Evolutionary conservation across 2,113 vertebrate species (phyloP), one percentile per base, ranked within the genome.

Genomic region (Eublepharis macularius): DNA sequence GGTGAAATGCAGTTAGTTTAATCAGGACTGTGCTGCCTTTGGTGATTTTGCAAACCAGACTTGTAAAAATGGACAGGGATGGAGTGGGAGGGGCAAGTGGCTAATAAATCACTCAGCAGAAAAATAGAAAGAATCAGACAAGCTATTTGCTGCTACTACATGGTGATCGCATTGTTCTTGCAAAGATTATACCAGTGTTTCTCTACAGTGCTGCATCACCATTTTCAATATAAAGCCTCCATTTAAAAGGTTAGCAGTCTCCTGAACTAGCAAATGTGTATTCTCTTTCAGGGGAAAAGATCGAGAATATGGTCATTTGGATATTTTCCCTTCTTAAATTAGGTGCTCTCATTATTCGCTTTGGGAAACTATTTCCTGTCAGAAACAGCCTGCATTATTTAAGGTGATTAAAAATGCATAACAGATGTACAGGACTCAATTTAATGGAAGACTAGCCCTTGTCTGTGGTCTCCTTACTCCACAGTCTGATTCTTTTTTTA

Each of bases 391-490:
- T 92, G 83, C 77, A 76, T 63, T 10, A 11, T 91, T 93, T 91
- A 93, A 89, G 88, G 54, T 6, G 86, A 93, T 94, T 92, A 91
- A 93, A 93, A 94, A 90, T 91, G 81, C 87, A 90, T 90, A 85
- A 89, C 43, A 77, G 70, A 36, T 79, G 81, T 43, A 54, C 88
- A 78, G 72, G 77, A 90, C 49, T 3, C 68, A 81, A 72, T 84
- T 85, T 85, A 76, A 86, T 78, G 65, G 87, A 90, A 92, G 85
- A 76, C 68, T 36, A 21, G 26, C 19, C 36, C 86, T 63, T 79
- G 49, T 73, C 41, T 80, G 16, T 63, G 51, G n/a, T 54, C 26
- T 45, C 16, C 9, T 2, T 43, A 17, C 34, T 8, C 32, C 65
- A 26, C 54, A 39, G 2, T 63, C 63, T 66, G 63, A n/a, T 76